Evolutionary conservation across 2,113 vertebrate species (phyloP).

Genomic region (Cavia aperea): DNA sequence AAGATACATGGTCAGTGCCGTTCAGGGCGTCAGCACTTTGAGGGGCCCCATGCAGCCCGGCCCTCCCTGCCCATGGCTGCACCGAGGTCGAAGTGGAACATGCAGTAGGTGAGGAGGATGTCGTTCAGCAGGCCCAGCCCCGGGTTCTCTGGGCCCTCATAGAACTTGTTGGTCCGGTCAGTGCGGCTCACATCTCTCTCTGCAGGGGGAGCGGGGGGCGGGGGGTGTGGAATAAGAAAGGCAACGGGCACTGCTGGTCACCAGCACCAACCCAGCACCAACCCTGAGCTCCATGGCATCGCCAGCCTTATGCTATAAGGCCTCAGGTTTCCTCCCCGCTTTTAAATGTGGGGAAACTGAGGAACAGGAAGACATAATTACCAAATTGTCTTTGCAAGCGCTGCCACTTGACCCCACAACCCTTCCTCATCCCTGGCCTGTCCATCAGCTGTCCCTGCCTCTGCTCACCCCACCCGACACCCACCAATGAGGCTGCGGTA

Average conservation of each 20-base stretch:
- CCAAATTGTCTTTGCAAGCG: neutral
- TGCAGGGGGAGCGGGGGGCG: accelerated
- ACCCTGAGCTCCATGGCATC: neutral
- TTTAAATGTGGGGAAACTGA: neutral
- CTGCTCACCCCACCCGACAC: neutral
- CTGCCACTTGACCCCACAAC: neutral
- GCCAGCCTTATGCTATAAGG: accelerated
- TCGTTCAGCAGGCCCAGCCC: constrained; percentile 86
- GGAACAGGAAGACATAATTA: neutral
- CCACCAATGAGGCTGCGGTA: constrained; percentile 87
- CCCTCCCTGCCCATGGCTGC: accelerated
- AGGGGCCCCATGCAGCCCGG: too few species aligned
- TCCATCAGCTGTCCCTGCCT: neutral
- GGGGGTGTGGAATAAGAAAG: neutral
- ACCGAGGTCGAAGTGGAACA: constrained; percentile 94
- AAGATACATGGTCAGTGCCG: neutral
- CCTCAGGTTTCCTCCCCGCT: accelerated
- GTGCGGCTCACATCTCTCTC: constrained; percentile 90
- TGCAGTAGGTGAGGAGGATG: constrained; percentile 92
- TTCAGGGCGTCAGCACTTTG: accelerated
- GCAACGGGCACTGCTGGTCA: neutral
- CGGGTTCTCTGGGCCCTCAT: constrained; percentile 87
- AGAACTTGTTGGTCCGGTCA: constrained; percentile 89
- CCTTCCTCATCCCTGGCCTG: too few species aligned
- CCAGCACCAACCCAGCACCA: neutral